Conservation (phyloP, 2,797 vertebrate species). For the Gallirallus australis region DNA sequence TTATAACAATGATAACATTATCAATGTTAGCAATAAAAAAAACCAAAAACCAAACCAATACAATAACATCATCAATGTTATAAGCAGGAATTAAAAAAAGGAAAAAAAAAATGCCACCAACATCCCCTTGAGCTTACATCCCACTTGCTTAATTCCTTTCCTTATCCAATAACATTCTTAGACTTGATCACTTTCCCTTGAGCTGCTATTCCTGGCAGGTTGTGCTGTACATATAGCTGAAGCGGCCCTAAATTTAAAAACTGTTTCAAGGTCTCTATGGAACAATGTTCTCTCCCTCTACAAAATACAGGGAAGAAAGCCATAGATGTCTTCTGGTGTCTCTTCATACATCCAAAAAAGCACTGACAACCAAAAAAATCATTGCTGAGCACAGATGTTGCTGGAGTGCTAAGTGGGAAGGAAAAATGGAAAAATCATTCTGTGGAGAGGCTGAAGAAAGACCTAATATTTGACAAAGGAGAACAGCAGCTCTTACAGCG, state of each 20-base stretch:
- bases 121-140: background rate
- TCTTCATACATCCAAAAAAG: background rate
- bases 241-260: background rate
- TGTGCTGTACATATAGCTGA: background rate
- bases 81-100: background rate
- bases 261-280: background rate
- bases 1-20: too few species aligned
- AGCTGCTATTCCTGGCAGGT: constrained; percentile 5
- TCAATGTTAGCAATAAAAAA: too few species aligned
- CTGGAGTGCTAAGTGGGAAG: background rate
- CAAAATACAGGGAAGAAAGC: background rate
- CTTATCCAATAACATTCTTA: background rate
- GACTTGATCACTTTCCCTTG: background rate
- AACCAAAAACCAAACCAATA: too few species aligned
- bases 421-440: background rate
- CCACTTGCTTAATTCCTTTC: background rate
- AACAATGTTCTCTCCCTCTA: background rate
- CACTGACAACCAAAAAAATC: background rate
- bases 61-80: background rate
- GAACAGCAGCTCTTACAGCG: background rate
- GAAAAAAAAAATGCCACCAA: background rate
- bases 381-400: background rate
- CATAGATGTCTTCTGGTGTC: background rate
- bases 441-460: background rate
- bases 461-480: background rate